These are phyloP conservation scores for Ophioderma brevispina DNA, from an alignment of 35 echinoderm and acorn worm species.

Conservation along the genomic window DNA sequence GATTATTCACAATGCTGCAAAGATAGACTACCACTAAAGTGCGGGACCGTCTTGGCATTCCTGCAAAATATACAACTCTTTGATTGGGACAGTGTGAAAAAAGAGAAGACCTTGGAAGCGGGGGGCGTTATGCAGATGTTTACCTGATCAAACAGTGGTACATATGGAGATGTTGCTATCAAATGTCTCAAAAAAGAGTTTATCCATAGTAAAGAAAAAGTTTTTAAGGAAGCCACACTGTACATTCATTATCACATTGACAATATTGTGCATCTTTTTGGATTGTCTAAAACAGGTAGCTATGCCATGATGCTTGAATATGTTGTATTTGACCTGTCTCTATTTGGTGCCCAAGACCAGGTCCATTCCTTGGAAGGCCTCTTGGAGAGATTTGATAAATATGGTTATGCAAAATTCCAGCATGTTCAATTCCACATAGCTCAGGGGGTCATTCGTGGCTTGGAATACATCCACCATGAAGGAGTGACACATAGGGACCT, in stretches of 20 bases:
- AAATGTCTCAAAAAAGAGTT: not conserved
- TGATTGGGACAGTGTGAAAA: not conserved
- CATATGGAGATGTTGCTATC: not conserved
- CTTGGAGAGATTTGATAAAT: not conserved
- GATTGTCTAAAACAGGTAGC: not conserved
- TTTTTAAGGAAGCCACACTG: slow-evolving; percentile 18
- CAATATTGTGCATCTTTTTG: slow-evolving; percentile 11
- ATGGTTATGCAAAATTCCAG: not conserved
- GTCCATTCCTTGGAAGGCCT: not conserved
- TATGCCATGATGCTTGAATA: slow-evolving; percentile 25
- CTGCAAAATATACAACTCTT: not conserved
- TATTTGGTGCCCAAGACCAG: not conserved
- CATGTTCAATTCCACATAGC: not conserved
- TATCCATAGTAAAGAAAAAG: not conserved
- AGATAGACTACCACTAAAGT: not conserved
- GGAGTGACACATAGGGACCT: slow-evolving; percentile 12
- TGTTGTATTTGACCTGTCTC: not conserved
- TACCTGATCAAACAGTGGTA: not conserved
- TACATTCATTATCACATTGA: not conserved
- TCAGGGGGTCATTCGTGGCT: not conserved
- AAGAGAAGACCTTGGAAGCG: not conserved
- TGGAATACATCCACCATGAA: not conserved
- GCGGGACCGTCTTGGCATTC: not conserved
- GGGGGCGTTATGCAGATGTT: not conserved
- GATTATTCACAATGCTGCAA: not conserved